Evolutionary conservation across 2,113 vertebrate species (phyloP), one percentile per base, ranked within the genome.

Genomic region (Sigmodon hispidus): DNA sequence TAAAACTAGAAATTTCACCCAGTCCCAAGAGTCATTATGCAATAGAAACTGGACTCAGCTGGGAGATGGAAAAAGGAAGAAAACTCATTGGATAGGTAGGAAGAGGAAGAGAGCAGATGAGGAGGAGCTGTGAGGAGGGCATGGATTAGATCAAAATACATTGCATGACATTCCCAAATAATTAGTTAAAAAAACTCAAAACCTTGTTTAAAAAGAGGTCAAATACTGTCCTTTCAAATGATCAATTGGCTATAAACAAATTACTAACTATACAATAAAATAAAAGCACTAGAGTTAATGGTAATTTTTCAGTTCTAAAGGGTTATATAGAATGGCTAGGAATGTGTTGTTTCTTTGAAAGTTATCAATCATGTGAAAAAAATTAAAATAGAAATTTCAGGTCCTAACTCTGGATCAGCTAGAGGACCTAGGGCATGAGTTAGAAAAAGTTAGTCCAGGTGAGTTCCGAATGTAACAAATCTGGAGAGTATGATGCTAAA

Each of bases 391-490:
- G 61, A 67, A 89, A 85, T 50, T 86, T 50, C 13, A 86, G 36
- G 24, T 45, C 40, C 43, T 40, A 93, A 52, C 19, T 36, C 7
- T 43, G 85, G 19, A 80, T 80, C 48, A 84, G 75, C 63, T 89
- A 48, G 88, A 67, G 63, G 69, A 76, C 93, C 5, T 50, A 19
- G 59, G 45, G 40, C 36, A 21, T 10, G 22, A n/a, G 0, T 75
- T 11, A 67, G 72, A 21, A 90, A 40, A 70, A 45, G 36, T 8
- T 45, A 75, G 77, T 57, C 48, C 29, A 90, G 50, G 36, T 77
- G 57, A 96, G 73, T 43, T 36, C 94, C 50, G 75, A 7, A 76
- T 52, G 93, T 93, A 92, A 19, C 43, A 93, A 91, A 95, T 79
- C 67, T 87, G n/a, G 45, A 17, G 76, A 91, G 70, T 12, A 48